phyloP scores from a whole-genome alignment of 2,797 vertebrate species.

The Myiotriccus ornatus region DNA sequence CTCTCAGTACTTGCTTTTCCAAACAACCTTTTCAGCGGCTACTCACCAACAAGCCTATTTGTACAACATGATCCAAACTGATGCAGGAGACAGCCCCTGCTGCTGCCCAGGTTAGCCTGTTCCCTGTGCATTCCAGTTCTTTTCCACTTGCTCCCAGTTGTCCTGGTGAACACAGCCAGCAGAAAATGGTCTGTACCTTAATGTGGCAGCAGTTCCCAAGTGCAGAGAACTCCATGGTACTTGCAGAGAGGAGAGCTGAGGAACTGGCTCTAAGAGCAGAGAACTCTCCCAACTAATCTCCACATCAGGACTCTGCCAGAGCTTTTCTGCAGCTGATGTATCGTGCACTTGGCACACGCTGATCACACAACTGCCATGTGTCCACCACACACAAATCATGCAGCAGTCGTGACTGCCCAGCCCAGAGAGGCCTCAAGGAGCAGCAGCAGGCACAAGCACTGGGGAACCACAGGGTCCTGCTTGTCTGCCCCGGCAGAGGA shows the following conservation, averaged over 20 bases:
- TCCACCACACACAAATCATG: not conserved
- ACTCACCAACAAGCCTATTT: not conserved
- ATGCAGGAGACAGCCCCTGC: not conserved
- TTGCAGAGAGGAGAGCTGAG: not conserved
- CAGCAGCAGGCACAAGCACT: not conserved
- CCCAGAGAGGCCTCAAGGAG: not conserved
- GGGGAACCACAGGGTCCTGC: not conserved
- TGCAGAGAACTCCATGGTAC: not conserved
- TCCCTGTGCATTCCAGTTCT: not conserved
- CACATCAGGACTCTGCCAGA: not conserved
- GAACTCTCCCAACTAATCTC: not conserved
- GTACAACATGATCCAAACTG: not conserved
- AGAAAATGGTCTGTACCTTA: not conserved
- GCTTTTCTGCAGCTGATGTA: not conserved
- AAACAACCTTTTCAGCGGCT: not conserved
- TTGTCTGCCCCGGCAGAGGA: not conserved
- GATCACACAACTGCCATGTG: not conserved
- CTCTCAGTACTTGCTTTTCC: not conserved
- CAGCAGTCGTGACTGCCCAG: not conserved
- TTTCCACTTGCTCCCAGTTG: not conserved
- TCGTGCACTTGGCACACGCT: not conserved
- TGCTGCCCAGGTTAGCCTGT: not conserved
- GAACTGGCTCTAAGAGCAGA: not conserved
- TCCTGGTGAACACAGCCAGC: not conserved
- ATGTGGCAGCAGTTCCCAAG: fast-evolving